Percentiles rank a stretch among this genome's conserved stretches.
Evolutionary conservation across 2,888 invertebrate genomes (phyloP).

Genomic region (Oxytorus armatus): DNA sequence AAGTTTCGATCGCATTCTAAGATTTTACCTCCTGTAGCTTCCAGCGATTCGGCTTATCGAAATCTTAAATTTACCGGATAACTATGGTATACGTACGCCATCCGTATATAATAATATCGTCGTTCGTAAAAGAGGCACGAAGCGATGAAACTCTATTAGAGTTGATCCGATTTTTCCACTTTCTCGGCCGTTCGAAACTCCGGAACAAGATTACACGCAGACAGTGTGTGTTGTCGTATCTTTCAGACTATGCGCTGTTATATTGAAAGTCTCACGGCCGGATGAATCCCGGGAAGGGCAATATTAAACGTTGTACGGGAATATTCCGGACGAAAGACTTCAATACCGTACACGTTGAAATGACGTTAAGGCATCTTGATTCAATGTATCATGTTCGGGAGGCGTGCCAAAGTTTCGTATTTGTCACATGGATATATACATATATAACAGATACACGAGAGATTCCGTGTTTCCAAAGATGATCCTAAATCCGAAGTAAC

Average conservation of each 20-base stretch:
- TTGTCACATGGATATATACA: neutral
- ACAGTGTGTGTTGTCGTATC: neutral
- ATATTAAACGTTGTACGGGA: conserved; percentile 36
- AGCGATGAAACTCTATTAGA: conserved; percentile 34
- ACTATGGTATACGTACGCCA: neutral
- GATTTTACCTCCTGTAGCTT: conserved; percentile 31
- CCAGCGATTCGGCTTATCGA: conserved; percentile 36
- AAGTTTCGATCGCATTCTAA: conserved; percentile 50
- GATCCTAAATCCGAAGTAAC: neutral
- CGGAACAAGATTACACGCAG: conserved; percentile 34
- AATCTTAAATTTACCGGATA: conserved; percentile 13
- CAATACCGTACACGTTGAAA: conserved; percentile 22
- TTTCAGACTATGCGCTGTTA: neutral
- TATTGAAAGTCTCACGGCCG: conserved; percentile 45
- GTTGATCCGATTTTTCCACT: conserved; percentile 21
- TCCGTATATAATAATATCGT: conserved; percentile 14
- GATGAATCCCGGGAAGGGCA: conserved; percentile 4
- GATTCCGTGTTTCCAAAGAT: conserved; percentile 9
- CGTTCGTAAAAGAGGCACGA: conserved; percentile 11
- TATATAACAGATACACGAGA: neutral
- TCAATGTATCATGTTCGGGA: neutral
- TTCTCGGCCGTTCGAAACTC: neutral
- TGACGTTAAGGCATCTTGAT: conserved; percentile 11
- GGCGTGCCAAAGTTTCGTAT: conserved; percentile 13
- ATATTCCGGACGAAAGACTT: conserved; percentile 19